These are phyloP conservation scores for Eudemis profundana DNA, from an alignment of 2,888 invertebrate genomes.

Conservation along the genomic window DNA sequence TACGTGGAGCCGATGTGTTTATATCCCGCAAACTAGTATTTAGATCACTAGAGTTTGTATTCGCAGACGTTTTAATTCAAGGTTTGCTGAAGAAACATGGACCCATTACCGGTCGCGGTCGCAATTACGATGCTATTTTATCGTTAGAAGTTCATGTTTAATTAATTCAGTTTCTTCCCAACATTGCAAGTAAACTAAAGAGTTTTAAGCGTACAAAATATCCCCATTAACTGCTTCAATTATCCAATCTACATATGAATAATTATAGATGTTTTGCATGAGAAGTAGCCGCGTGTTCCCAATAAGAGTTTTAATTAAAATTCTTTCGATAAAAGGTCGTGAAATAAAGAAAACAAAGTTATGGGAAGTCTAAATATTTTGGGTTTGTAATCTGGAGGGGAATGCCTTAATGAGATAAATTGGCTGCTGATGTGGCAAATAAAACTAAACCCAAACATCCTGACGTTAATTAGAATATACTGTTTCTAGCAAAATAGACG, in stretches of 20 bases:
- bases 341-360: slow-evolving; percentile 41
- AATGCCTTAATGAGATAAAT: slow-evolving; percentile 83
- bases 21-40: slow-evolving; percentile 38
- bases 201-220: slow-evolving; percentile 9
- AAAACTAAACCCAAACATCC: slow-evolving; percentile 66
- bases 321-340: slow-evolving; percentile 64
- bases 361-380: slow-evolving; percentile 36
- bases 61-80: slow-evolving; percentile 28
- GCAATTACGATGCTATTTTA: slow-evolving; percentile 27
- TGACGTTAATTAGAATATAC: slow-evolving; percentile 79
- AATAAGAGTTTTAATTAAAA: slow-evolving; percentile 72
- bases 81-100: slow-evolving; percentile 8
- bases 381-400: slow-evolving; percentile 69
- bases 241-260: slow-evolving; percentile 20
- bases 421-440: slow-evolving; percentile 72
- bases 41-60: slow-evolving; percentile 39
- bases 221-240: not conserved
- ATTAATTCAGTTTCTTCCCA: slow-evolving; percentile 19
- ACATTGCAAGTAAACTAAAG: not conserved
- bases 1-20: slow-evolving; percentile 42
- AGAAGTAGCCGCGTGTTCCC: slow-evolving; percentile 21
- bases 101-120: slow-evolving; percentile 8
- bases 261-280: slow-evolving; percentile 22
- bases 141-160: slow-evolving; percentile 22
- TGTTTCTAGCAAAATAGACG: slow-evolving; percentile 46